Evolutionary conservation across 2,888 invertebrate genomes (phyloP), one percentile per base, ranked within the genome.

Genomic region (Spodoptera picta): DNA sequence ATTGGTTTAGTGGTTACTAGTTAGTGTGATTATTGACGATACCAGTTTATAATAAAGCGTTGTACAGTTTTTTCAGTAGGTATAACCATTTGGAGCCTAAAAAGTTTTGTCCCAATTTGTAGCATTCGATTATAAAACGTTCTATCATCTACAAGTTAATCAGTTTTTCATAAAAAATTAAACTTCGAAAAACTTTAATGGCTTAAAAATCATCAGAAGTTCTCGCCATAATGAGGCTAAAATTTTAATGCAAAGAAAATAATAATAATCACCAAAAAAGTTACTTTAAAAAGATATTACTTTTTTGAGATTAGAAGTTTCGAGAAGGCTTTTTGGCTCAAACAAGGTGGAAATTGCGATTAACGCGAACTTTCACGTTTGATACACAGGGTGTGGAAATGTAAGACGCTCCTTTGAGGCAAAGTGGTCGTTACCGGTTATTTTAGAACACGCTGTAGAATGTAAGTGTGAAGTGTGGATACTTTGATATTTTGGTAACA

Each of bases 361-460:
- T 75, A 62, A 41, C 48, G 46, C 46, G 49, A 76, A 68, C 49
- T 70, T 77, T 66, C 71, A 55, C 65, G 49, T 55, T 41, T 60
- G 46, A 36, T 60, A 53, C 57, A 61, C 65, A 65, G 62, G 55
- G 24, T 60, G 69, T 62, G 64, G 66, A 77, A 86, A 86, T 84
- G 82, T 75, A 75, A 83, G 79, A 60, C 54, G 72, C 75, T 73
- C 78, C 78, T 83, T 84, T 85, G 84, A 82, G 74, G 67, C 61
- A 83, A 87, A 87, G 86, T 87, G 87, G 82, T 77, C 79, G 81
- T 87, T 87, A 84, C 73, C 79, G 82, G 83, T 79, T 81, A 79
- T 69, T 83, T 83, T 82, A 75, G 66, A 60, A 62, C 65, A 79
- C n/a, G 75, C 74, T 77, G 75, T 80, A 82, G 36, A 36, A 9